These are phyloP conservation scores for Platalea minor DNA, from an alignment of 2,797 vertebrate genomes.

Conservation along the genomic window DNA sequence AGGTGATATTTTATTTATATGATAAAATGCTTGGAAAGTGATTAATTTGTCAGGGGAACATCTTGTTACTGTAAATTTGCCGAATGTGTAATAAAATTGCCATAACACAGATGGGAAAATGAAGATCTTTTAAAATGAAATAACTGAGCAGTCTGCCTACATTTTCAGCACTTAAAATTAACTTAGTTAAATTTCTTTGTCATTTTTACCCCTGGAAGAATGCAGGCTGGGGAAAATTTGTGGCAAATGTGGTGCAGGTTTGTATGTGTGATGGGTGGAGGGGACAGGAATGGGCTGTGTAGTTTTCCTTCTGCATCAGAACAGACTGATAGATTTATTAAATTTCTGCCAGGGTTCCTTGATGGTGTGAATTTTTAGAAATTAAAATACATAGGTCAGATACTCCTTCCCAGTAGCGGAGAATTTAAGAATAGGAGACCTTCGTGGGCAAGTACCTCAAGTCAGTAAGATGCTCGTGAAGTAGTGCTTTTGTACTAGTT, in stretches of 20 bases:
- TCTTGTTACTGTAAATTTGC: slow-evolving; percentile 87
- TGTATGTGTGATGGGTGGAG: neutral
- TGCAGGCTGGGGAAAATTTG: neutral
- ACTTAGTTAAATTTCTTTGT: slow-evolving; percentile 49
- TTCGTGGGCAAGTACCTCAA: neutral
- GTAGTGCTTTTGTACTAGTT: neutral
- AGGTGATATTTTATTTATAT: slow-evolving; percentile 83
- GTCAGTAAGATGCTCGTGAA: neutral
- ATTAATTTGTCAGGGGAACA: slow-evolving; percentile 81
- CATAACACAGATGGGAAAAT: slow-evolving; percentile 86
- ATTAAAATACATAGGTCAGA: slow-evolving; percentile 6
- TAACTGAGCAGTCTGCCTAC: slow-evolving; percentile 50
- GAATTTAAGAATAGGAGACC: slow-evolving; percentile 29
- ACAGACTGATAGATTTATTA: slow-evolving; percentile 4
- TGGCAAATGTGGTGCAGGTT: neutral
- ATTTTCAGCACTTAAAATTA: slow-evolving; percentile 60
- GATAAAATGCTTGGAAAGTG: slow-evolving; percentile 79
- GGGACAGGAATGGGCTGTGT: neutral
- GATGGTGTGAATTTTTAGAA: slow-evolving; percentile 36
- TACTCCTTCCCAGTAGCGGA: slow-evolving; percentile 20
- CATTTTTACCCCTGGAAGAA: slow-evolving; percentile 22
- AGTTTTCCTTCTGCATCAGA: neutral
- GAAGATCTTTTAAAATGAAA: slow-evolving; percentile 74
- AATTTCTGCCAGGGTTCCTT: slow-evolving; percentile 12
- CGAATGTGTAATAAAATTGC: slow-evolving; percentile 89